phyloP scores from a whole-genome alignment of 1,140 invertebrate genomes.

The Hetaerina americana region DNA sequence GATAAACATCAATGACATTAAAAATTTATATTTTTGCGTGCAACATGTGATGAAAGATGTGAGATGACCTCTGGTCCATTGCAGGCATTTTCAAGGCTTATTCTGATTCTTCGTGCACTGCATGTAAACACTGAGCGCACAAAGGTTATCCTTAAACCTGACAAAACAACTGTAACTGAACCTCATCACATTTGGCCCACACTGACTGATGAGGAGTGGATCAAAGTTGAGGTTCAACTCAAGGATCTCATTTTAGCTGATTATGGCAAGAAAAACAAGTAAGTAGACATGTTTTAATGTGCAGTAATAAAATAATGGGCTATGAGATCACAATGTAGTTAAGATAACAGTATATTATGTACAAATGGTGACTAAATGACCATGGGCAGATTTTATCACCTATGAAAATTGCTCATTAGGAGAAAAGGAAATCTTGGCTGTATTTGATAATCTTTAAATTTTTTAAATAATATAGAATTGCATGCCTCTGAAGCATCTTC shows the following conservation, averaged over 20 bases:
- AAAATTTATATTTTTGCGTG: too few species aligned
- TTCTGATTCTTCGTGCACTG: conserved; percentile 89
- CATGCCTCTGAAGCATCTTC: too few species aligned
- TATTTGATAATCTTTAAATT: too few species aligned
- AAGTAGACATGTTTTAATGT: conserved; percentile 20
- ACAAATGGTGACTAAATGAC: too few species aligned
- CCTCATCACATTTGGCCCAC: conserved; percentile 99
- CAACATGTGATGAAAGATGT: too few species aligned
- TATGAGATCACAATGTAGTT: neutral
- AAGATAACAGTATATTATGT: neutral
- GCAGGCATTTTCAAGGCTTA: conserved; percentile 89
- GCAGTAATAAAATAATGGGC: neutral
- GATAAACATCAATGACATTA: too few species aligned
- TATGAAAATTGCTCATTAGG: too few species aligned
- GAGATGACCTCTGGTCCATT: conserved; percentile 13
- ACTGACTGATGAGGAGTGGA: conserved; percentile 96
- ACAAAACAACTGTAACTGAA: conserved; percentile 97
- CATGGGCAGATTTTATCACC: too few species aligned
- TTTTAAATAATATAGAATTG: too few species aligned
- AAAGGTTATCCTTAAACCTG: conserved; percentile 95
- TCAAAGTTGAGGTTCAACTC: conserved; percentile 95
- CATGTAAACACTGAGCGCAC: conserved; percentile 99
- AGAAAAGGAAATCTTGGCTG: too few species aligned
- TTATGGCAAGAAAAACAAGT: conserved; percentile 99
- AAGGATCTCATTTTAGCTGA: conserved; percentile 98